phyloP scores from a whole-genome alignment of 2,113 vertebrate species.

The Ictalurus furcatus region DNA sequence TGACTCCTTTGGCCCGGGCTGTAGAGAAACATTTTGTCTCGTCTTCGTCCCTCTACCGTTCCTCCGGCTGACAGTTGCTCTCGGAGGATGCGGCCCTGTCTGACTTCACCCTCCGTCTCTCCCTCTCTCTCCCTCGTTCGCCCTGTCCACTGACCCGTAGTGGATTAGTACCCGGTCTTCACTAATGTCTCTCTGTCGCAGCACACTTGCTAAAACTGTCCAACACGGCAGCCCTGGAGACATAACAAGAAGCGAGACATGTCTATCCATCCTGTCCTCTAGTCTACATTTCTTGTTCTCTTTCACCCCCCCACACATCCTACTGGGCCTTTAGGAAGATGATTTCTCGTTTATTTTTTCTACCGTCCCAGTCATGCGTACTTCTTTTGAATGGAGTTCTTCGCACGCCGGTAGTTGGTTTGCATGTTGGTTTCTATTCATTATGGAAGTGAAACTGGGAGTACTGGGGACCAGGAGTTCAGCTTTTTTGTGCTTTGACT shows the following conservation, averaged over 20 bases:
- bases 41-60: background rate
- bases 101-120: constrained; percentile 56
- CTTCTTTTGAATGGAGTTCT: background rate
- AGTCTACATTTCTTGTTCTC: background rate
- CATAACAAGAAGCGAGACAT: constrained; percentile 58
- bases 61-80: constrained; percentile 41
- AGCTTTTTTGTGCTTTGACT: background rate
- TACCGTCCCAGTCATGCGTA: too few relatives aligned
- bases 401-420: too few relatives aligned
- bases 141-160: constrained; percentile 77
- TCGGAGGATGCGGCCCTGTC: constrained; percentile 51
- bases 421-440: background rate
- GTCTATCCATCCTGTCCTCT: constrained; percentile 15
- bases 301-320: background rate
- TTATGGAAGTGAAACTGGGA: background rate
- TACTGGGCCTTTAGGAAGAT: background rate
- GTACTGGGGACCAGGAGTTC: background rate
- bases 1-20: constrained; percentile 11
- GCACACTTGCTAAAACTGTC: constrained; percentile 72
- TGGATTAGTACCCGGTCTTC: constrained; percentile 73
- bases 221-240: constrained; percentile 61
- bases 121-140: constrained; percentile 60
- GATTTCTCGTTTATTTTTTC: background rate
- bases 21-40: constrained; percentile 52
- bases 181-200: constrained; percentile 74